Conservation (phyloP, 2,797 vertebrate genomes). For the Halcyon chelicuti region DNA sequence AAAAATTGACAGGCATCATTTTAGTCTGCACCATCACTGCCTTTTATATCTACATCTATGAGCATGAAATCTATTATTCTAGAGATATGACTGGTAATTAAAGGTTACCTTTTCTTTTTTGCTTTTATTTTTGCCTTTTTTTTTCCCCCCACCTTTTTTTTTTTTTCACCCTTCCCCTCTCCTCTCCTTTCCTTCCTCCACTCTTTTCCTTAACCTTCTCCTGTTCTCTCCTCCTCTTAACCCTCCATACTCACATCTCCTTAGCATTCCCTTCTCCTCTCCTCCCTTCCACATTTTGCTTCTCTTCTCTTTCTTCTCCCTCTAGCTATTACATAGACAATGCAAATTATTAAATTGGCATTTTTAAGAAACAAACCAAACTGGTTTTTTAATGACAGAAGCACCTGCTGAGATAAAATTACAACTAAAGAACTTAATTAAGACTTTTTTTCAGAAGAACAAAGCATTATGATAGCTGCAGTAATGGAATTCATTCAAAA, state of each 20-base stretch:
- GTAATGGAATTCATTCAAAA: neutral
- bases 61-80: neutral
- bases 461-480: neutral
- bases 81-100: neutral
- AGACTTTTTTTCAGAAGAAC: neutral
- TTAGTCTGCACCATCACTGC: neutral
- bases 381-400: neutral
- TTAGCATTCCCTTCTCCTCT: neutral
- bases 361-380: neutral
- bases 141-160: neutral
- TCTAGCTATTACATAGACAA: neutral
- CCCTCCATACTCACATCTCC: neutral
- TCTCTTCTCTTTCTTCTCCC: neutral
- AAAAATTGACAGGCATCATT: neutral
- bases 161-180: neutral
- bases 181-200: neutral
- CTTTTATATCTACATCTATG: neutral
- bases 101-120: neutral
- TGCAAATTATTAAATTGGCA: neutral
- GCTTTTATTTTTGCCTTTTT: neutral
- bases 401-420: neutral
- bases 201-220: neutral
- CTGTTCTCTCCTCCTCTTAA: neutral
- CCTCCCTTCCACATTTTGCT: neutral
- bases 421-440: neutral